Percentiles rank a stretch among this genome's conserved stretches.
These are phyloP conservation scores for Agapornis roseicollis DNA, from an alignment of 2,113 vertebrate genomes.

Conservation along the genomic window DNA sequence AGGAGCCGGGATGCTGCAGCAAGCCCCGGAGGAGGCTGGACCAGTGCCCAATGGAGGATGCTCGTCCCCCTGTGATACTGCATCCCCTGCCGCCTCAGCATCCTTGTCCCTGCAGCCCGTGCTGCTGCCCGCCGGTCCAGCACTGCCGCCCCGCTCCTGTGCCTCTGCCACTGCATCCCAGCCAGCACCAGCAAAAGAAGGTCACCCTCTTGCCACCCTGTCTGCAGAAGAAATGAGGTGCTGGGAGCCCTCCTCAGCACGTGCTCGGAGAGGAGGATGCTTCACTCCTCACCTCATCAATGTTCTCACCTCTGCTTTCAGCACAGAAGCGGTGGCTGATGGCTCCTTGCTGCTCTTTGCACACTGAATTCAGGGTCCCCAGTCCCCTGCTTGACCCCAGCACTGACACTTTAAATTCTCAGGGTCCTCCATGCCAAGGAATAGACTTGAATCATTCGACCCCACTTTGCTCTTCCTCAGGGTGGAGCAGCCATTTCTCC, in stretches of 20 bases:
- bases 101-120: neutral
- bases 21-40: neutral
- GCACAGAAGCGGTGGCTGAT: neutral
- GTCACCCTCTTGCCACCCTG: neutral
- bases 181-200: conserved; percentile 15
- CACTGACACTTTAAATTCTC: neutral
- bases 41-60: neutral
- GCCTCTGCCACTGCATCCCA: rapidly evolving
- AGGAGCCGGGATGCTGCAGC: rapidly evolving
- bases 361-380: rapidly evolving
- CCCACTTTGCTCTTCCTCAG: neutral
- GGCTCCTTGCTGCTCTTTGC: neutral
- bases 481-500: rapidly evolving
- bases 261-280: rapidly evolving
- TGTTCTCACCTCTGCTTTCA: neutral
- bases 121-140: neutral
- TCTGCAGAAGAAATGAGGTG: neutral
- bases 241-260: neutral
- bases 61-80: neutral
- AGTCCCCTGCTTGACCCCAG: neutral
- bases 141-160: neutral
- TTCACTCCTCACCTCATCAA: rapidly evolving
- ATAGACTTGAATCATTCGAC: neutral
- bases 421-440: neutral
- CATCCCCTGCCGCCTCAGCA: neutral